Evolutionary conservation across 2,797 vertebrate genomes (phyloP), one percentile per base, ranked within the genome.

Genomic region (Steatocranus sp.): DNA sequence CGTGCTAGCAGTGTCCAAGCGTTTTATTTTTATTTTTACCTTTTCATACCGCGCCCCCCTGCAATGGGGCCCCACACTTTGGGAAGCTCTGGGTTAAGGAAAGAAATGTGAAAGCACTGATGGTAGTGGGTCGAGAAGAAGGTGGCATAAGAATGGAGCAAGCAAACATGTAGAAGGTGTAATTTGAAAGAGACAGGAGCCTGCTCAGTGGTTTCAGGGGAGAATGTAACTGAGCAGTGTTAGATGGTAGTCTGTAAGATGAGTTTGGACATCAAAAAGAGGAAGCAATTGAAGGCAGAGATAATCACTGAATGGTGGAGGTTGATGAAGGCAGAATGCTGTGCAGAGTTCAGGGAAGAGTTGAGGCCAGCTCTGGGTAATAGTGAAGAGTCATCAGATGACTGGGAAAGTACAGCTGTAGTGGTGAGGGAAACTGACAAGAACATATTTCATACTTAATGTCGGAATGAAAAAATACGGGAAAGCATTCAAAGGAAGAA

Each of bases 1-100:
- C n/a, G n/a, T n/a, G n/a, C n/a, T n/a, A n/a, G n/a, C n/a, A n/a
- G n/a, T n/a, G n/a, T n/a, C n/a, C n/a, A n/a, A n/a, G n/a, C n/a
- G n/a, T n/a, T n/a, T n/a, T n/a, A n/a, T n/a, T n/a, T n/a, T n/a
- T n/a, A n/a, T n/a, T n/a, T n/a, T n/a, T n/a, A n/a, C n/a, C n/a
- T n/a, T n/a, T n/a, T n/a, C n/a, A n/a, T n/a, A n/a, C n/a, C n/a
- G n/a, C n/a, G n/a, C n/a, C n/a, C n/a, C n/a, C n/a, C n/a, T n/a
- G n/a, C n/a, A n/a, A n/a, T n/a, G n/a, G n/a, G n/a, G n/a, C n/a
- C n/a, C n/a, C n/a, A n/a, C n/a, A n/a, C n/a, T n/a, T n/a, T n/a
- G n/a, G n/a, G n/a, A n/a, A n/a, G n/a, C n/a, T n/a, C n/a, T 20
- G 56, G 32, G 56, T 61, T 20, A 61, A 36, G 0, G 32, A 0